A percentile compares a stretch with the other conserved stretches of the same genome.
Conservation (phyloP, 2,797 vertebrate species). For the Hozukius guyotensis region DNA sequence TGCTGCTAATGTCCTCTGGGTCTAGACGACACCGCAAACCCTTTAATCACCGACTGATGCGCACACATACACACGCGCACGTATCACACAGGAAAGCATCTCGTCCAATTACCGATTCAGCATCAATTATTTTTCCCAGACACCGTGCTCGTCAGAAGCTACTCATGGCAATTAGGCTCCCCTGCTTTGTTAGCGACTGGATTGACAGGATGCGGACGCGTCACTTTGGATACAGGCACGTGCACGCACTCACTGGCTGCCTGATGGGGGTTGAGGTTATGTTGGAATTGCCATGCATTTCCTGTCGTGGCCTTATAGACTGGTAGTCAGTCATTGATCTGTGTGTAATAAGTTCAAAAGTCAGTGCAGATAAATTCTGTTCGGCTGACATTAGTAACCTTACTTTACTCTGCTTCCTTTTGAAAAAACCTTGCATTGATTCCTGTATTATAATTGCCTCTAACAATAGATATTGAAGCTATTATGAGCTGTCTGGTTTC, state of each 20-base stretch:
- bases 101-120: slow-evolving; percentile 45
- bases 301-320: not conserved
- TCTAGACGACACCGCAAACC: slow-evolving; percentile 51
- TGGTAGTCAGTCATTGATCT: slow-evolving; percentile 7
- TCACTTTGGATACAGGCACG: slow-evolving; percentile 2
- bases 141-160: slow-evolving; percentile 16
- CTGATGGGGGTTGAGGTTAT: not conserved
- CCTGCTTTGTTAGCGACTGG: slow-evolving; percentile 4
- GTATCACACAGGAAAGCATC: slow-evolving; percentile 12
- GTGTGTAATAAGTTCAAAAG: not conserved
- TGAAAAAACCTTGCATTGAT: not conserved
- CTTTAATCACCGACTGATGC: slow-evolving; percentile 47
- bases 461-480: slow-evolving; percentile 51
- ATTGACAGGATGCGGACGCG: slow-evolving; percentile 6
- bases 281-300: not conserved
- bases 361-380: not conserved
- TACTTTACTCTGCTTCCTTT: not conserved
- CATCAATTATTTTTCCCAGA: slow-evolving; percentile 48
- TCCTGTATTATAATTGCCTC: not conserved
- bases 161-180: slow-evolving; percentile 30
- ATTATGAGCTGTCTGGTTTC: slow-evolving; percentile 45
- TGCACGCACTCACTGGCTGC: not conserved
- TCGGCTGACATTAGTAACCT: not conserved
- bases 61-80: not conserved
- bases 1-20: slow-evolving; percentile 54